Percentiles rank a stretch among this genome's conserved stretches.
Conservation (phyloP, 2,797 vertebrate species). For the Parauchenoglanis ngamensis region DNA sequence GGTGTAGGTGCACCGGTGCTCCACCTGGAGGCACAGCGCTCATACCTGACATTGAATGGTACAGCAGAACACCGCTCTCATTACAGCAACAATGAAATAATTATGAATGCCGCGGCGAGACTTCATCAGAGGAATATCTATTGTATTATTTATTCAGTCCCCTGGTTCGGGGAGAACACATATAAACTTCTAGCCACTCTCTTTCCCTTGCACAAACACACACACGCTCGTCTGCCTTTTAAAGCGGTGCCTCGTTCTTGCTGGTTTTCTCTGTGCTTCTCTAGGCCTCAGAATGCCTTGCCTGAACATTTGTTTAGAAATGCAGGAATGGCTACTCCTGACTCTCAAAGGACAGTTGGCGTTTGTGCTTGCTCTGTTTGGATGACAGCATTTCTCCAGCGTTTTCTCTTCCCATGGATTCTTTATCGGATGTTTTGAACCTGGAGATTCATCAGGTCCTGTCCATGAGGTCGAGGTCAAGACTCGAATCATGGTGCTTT, state of each 20-base stretch:
- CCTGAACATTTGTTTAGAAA: conserved; percentile 47
- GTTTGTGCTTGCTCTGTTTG: conserved; percentile 37
- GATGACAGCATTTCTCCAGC: conserved; percentile 35
- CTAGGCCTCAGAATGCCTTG: conserved; percentile 49
- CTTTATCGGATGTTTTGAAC: conserved; percentile 28
- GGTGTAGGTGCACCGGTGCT: conserved; percentile 53
- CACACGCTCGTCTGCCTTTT: conserved; percentile 50
- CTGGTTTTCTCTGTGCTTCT: conserved; percentile 28
- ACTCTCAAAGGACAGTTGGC: conserved; percentile 48
- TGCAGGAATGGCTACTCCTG: conserved; percentile 43
- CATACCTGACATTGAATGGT: conserved; percentile 63
- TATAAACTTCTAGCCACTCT: conserved; percentile 75
- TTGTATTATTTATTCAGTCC: conserved; percentile 85
- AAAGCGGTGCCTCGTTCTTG: conserved; percentile 58
- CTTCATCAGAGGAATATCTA: conserved; percentile 82
- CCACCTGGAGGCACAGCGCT: conserved; percentile 52
- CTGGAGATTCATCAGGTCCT: conserved; percentile 26
- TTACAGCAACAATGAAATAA: conserved; percentile 84
- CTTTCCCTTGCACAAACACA: conserved; percentile 61
- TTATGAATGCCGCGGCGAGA: conserved; percentile 77
- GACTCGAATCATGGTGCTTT: conserved; percentile 41
- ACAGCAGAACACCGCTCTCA: conserved; percentile 71
- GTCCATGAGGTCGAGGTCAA: conserved; percentile 27
- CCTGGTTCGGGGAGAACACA: conserved; percentile 78
- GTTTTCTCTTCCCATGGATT: conserved; percentile 43